Evolutionary conservation across 1,140 invertebrate genomes (phyloP).

Genomic region (Procambarus clarkii): DNA sequence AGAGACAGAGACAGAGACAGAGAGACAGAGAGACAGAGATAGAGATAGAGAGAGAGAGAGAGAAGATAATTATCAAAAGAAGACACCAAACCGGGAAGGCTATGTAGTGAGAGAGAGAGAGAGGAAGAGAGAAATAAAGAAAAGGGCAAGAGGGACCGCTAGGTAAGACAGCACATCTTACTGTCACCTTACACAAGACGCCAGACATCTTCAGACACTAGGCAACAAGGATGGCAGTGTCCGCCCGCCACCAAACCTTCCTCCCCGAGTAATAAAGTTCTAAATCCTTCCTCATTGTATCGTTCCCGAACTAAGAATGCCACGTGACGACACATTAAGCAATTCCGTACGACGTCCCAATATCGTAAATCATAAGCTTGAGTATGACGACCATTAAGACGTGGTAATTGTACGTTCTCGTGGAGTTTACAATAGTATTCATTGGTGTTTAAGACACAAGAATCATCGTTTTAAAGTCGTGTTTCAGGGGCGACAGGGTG

Average conservation of each 20-base stretch:
- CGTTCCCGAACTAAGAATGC: too few relatives aligned
- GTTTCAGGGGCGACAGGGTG: background rate
- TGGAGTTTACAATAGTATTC: background rate
- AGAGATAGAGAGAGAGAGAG: constrained; percentile 8
- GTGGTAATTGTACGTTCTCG: background rate
- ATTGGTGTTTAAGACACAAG: background rate
- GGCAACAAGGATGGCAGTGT: background rate
- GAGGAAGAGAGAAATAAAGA: background rate
- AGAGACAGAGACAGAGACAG: too few relatives aligned
- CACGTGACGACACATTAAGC: too few relatives aligned
- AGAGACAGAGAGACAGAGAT: too few relatives aligned
- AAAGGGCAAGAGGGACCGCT: background rate
- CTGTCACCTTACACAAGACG: background rate
- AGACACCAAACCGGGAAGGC: too few relatives aligned
- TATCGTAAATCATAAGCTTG: background rate
- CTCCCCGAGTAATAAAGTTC: too few relatives aligned
- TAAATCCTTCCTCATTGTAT: too few relatives aligned
- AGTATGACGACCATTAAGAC: background rate
- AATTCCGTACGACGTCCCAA: background rate
- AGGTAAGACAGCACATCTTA: background rate
- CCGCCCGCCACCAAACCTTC: too few relatives aligned
- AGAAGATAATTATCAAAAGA: background rate
- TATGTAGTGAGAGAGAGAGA: background rate
- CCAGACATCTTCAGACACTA: too few relatives aligned
- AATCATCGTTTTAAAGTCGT: background rate